Evolutionary conservation across 2,888 invertebrate genomes (phyloP).

Genomic region (Candidula unifasciata): DNA sequence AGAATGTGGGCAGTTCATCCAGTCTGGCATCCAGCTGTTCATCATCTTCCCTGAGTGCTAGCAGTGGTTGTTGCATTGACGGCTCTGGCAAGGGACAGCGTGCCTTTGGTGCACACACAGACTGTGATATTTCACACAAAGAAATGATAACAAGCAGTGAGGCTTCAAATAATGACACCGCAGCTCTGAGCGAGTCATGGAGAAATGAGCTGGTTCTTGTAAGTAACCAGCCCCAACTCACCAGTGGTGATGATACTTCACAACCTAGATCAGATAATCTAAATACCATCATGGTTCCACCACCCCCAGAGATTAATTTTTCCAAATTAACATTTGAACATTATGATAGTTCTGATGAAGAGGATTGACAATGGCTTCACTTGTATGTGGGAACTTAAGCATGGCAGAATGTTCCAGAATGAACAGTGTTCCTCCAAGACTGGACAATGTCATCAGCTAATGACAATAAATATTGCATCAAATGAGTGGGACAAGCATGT

Average conservation of each 20-base stretch:
- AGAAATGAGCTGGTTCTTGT: background rate
- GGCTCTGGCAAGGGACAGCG: background rate
- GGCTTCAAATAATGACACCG: too few relatives aligned
- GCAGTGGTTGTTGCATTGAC: background rate
- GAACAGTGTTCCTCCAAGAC: too few relatives aligned
- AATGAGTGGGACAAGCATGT: too few relatives aligned
- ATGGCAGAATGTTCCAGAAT: too few relatives aligned
- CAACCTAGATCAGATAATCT: too few relatives aligned
- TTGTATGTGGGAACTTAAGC: too few relatives aligned
- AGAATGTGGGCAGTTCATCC: background rate
- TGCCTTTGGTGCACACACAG: too few relatives aligned
- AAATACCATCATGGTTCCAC: background rate
- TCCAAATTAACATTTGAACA: conserved; percentile 13
- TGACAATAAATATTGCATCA: too few relatives aligned
- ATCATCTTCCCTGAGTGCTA: background rate
- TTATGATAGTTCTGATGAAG: background rate
- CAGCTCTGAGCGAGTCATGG: too few relatives aligned
- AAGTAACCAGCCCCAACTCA: background rate
- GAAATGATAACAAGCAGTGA: too few relatives aligned
- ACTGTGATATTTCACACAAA: too few relatives aligned
- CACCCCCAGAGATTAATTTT: conserved; percentile 17
- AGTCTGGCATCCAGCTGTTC: background rate
- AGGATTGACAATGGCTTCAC: background rate
- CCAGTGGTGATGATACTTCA: background rate
- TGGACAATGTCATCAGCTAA: too few relatives aligned